phyloP scores from a whole-genome alignment of 2,797 vertebrate species.

The Periparus ater region DNA sequence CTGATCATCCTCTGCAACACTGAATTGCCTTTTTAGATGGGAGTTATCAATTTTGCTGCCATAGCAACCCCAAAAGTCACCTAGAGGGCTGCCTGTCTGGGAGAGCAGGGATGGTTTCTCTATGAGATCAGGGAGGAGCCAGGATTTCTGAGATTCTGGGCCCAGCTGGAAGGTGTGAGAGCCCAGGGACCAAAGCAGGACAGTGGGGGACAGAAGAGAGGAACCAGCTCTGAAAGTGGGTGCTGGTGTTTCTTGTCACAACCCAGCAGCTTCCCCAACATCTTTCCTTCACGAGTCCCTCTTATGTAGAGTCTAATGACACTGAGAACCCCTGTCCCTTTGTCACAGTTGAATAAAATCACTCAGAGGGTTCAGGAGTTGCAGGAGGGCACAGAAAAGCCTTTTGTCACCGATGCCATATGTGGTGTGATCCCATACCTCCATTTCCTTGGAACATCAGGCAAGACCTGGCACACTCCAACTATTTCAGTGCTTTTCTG shows the following conservation, averaged over 20 bases:
- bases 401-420: rapidly evolving
- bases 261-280: background rate
- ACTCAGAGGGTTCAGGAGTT: background rate
- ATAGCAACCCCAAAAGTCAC: slow-evolving; percentile 50
- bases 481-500: background rate
- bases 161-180: background rate
- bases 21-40: slow-evolving; percentile 7
- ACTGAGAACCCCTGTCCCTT: background rate
- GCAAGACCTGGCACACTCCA: background rate
- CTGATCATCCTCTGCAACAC: background rate
- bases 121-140: background rate
- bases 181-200: background rate
- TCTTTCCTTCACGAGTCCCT: background rate
- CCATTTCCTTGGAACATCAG: background rate
- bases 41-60: slow-evolving; percentile 49
- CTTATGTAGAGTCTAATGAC: background rate
- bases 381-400: background rate
- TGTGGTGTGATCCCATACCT: background rate
- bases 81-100: background rate
- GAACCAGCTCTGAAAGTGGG: background rate
- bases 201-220: background rate
- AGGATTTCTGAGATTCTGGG: background rate
- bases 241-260: background rate
- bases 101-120: background rate
- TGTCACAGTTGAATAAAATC: background rate